Evolutionary conservation across 1,140 invertebrate genomes (phyloP).

Genomic region (Lamellibrachia luymesi): DNA sequence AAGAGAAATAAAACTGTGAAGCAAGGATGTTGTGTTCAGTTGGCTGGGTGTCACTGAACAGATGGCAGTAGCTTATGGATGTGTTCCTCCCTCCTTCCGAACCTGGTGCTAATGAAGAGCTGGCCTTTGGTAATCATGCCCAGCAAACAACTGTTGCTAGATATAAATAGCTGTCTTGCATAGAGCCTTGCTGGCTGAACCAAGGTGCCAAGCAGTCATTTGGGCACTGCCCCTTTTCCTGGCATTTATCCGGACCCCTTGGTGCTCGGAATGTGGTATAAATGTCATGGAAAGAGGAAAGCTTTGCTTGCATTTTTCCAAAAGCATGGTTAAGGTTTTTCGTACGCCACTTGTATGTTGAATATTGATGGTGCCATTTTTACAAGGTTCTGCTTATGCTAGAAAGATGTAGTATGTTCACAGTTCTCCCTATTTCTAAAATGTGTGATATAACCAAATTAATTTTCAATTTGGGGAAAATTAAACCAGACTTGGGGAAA

Average conservation of each 20-base stretch:
- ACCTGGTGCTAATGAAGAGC: no score
- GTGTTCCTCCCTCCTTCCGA: no score
- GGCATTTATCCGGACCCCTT: no score
- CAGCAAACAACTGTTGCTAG: background rate
- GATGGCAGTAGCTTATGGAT: no score
- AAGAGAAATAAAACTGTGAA: no score
- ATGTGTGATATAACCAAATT: no score
- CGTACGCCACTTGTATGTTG: no score
- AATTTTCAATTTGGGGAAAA: no score
- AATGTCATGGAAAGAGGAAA: background rate
- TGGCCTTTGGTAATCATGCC: background rate
- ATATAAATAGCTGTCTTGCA: background rate
- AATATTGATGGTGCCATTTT: background rate
- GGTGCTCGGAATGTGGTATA: background rate
- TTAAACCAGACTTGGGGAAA: no score
- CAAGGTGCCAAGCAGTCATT: no score
- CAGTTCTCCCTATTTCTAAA: background rate
- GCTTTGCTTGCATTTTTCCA: background rate
- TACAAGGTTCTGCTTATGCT: background rate
- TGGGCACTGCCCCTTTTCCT: background rate
- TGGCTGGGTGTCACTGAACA: background rate
- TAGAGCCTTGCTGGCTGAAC: no score
- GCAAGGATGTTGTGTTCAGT: background rate
- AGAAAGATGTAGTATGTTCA: background rate
- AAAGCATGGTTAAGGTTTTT: background rate